These are phyloP conservation scores for Lordiphosa fenestrarum DNA, from an alignment of 2,888 invertebrate species.

Conservation along the genomic window DNA sequence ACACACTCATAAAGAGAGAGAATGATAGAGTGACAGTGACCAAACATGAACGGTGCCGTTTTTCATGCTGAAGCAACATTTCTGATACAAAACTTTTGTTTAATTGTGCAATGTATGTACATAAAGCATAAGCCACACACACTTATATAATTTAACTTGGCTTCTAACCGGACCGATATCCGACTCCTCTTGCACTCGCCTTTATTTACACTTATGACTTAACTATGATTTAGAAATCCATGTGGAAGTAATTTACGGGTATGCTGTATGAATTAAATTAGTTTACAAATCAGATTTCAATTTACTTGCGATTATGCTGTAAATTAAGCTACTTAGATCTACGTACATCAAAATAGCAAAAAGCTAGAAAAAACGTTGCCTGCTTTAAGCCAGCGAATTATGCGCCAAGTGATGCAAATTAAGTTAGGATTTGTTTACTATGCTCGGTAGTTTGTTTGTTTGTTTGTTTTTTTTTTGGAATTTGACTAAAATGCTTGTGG, in stretches of 20 bases:
- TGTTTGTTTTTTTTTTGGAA: conserved; percentile 15
- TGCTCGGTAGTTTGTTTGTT: not conserved
- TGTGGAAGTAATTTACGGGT: conserved; percentile 21
- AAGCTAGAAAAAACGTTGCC: conserved; percentile 63
- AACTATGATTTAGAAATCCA: conserved; percentile 25
- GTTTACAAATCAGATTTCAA: conserved; percentile 53
- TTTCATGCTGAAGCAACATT: conserved; percentile 42
- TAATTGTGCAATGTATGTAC: conserved; percentile 1
- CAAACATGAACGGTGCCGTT: conserved; percentile 38
- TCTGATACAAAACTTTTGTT: too few species aligned
- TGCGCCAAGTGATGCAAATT: conserved; percentile 39
- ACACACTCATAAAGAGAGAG: too few species aligned
- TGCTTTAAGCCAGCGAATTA: conserved; percentile 52
- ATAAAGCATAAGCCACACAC: too few species aligned
- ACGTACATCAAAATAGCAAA: conserved; percentile 68
- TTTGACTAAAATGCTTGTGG: conserved; percentile 25
- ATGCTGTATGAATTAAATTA: conserved; percentile 34
- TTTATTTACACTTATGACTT: conserved; percentile 30
- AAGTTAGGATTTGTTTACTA: conserved; percentile 18
- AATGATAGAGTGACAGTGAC: conserved; percentile 20
- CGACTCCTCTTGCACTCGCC: not conserved
- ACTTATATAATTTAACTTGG: too few species aligned
- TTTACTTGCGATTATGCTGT: conserved; percentile 35
- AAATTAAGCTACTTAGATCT: conserved; percentile 61
- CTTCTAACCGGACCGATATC: too few species aligned